Evolutionary conservation across 2,888 invertebrate genomes (phyloP).

Genomic region (Furcula furcula): DNA sequence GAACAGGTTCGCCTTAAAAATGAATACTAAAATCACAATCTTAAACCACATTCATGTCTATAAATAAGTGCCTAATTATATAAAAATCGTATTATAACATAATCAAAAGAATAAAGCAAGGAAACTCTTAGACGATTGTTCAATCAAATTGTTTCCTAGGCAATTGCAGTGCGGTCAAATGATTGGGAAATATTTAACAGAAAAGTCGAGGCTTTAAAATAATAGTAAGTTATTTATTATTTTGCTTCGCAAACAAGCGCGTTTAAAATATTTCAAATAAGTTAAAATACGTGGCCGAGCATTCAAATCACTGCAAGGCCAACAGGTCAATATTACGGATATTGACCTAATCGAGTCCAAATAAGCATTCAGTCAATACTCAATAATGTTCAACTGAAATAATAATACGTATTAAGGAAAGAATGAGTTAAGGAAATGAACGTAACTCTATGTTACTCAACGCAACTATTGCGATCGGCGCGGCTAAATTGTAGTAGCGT

Average conservation of each 20-base stretch:
- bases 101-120: conserved; percentile 13
- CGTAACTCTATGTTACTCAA: conserved; percentile 40
- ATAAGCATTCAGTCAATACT: neutral
- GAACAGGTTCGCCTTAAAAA: neutral
- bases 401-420: conserved; percentile 9
- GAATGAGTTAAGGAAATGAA: conserved; percentile 33
- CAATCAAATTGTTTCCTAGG: conserved; percentile 25
- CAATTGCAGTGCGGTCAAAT: conserved; percentile 16
- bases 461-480: conserved; percentile 39
- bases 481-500: conserved; percentile 26
- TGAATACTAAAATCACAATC: neutral
- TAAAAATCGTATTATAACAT: too few relatives aligned
- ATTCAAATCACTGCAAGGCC: conserved; percentile 34
- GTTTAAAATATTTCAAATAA: conserved; percentile 3
- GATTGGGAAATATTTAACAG: too few relatives aligned
- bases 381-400: neutral
- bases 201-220: too few relatives aligned
- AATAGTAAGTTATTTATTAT: too few relatives aligned
- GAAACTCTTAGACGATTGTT: conserved; percentile 22
- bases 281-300: conserved; percentile 12
- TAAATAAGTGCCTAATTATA: too few relatives aligned
- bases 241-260: neutral
- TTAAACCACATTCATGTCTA: neutral
- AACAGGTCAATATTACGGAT: conserved; percentile 28
- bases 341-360: conserved; percentile 24